Conservation (phyloP, 2,797 vertebrate genomes). For the Heteromormyrus szaboi region DNA sequence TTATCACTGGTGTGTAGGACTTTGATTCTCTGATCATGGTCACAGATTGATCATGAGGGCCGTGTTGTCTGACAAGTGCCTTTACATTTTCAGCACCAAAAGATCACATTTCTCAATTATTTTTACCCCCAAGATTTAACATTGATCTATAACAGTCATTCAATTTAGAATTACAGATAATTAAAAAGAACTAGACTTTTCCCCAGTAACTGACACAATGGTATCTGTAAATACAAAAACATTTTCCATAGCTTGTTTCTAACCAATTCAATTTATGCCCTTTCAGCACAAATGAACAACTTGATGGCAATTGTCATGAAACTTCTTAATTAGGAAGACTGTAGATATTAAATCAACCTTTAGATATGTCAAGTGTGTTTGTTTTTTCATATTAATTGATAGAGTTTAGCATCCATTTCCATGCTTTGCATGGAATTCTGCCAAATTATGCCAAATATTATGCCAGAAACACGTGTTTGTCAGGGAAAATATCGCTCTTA, state of each 20-base stretch:
- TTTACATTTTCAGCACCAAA: background rate
- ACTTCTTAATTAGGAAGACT: background rate
- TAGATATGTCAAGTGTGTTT: background rate
- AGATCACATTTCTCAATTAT: background rate
- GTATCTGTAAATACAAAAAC: background rate
- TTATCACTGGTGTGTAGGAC: conserved; percentile 19
- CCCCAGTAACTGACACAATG: background rate
- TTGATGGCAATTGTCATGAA: background rate
- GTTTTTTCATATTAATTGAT: background rate
- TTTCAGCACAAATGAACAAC: background rate
- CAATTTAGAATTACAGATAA: background rate
- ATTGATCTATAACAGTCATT: background rate
- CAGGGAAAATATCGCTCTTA: background rate
- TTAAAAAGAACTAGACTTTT: background rate
- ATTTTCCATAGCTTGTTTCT: background rate
- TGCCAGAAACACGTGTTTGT: background rate
- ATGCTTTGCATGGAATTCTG: background rate
- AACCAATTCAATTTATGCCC: background rate
- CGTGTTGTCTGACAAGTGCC: background rate
- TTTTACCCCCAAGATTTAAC: background rate
- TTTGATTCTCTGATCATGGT: conserved; percentile 17
- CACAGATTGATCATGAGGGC: background rate
- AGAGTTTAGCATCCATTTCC: background rate
- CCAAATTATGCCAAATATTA: background rate
- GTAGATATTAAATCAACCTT: background rate